Evolutionary conservation across 2,113 vertebrate species (phyloP).

Genomic region (Cisticola juncidis): DNA sequence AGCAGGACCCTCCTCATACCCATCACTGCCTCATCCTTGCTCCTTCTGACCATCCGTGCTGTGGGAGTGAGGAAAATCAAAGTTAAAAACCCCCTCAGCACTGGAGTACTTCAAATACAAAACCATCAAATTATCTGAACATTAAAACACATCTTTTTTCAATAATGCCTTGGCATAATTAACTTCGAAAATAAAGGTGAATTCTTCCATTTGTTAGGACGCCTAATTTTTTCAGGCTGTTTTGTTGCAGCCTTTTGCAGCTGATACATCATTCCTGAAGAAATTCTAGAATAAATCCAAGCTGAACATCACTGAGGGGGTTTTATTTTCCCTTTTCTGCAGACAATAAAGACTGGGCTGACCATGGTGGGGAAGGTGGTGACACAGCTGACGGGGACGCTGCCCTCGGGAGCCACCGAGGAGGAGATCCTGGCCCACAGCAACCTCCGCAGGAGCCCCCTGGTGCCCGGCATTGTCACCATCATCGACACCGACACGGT

Average conservation of each 20-base stretch:
- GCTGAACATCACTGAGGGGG: background rate
- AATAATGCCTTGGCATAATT: background rate
- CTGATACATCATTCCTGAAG: background rate
- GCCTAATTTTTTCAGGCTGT: background rate
- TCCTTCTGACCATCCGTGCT: fast-evolving
- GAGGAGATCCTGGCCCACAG: conserved; percentile 89
- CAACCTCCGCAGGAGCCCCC: conserved; percentile 83
- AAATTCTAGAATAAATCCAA: background rate
- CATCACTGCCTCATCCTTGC: background rate
- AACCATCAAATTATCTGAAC: background rate
- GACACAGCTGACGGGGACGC: conserved; percentile 90
- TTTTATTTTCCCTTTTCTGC: background rate
- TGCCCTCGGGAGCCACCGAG: conserved; percentile 86
- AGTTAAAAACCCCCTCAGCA: fast-evolving
- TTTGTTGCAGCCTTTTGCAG: background rate
- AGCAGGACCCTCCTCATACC: background rate
- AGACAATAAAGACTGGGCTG: conserved; percentile 95
- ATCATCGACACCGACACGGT: conserved; percentile 93
- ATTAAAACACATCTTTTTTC: background rate
- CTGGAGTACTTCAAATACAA: background rate
- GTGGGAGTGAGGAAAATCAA: background rate
- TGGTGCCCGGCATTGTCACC: conserved; percentile 90
- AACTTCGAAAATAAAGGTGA: background rate
- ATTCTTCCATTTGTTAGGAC: background rate
- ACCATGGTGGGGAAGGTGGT: conserved; percentile 98